Conservation (phyloP, 2,888 invertebrate species). For the Drosophila imparisetae region DNA sequence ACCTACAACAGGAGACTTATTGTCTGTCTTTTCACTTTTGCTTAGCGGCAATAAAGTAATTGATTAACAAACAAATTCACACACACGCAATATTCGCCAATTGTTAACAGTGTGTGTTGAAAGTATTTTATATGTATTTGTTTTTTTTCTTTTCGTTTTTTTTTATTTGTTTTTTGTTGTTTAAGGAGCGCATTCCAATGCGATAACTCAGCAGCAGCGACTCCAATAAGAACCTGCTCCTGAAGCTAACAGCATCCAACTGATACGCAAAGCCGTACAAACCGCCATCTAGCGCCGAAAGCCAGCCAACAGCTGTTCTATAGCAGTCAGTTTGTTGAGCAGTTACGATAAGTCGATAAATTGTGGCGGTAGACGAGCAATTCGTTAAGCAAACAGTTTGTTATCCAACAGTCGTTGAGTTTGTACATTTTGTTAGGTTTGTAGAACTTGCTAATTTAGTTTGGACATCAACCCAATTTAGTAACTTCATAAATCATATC, state of each 20-base stretch:
- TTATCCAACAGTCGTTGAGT: slow-evolving; percentile 3
- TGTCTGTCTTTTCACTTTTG: slow-evolving; percentile 49
- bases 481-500: slow-evolving; percentile 3
- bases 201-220: slow-evolving; percentile 61
- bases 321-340: slow-evolving; percentile 12
- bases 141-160: neutral
- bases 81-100: slow-evolving; percentile 1
- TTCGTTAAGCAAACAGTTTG: slow-evolving; percentile 1
- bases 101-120: neutral
- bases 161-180: slow-evolving; percentile 34
- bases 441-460: slow-evolving; percentile 1
- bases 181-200: slow-evolving; percentile 67
- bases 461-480: neutral
- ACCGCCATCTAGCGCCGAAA: slow-evolving; percentile 33
- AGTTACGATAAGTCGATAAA: slow-evolving; percentile 18
- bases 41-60: slow-evolving; percentile 9
- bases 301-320: neutral
- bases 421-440: neutral
- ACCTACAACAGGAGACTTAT: slow-evolving; percentile 44
- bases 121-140: neutral
- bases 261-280: slow-evolving; percentile 24
- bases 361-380: slow-evolving; percentile 13
- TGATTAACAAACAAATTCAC: neutral
- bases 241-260: slow-evolving; percentile 60
- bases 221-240: slow-evolving; percentile 61